Percentiles rank a stretch among this genome's conserved stretches.
Evolutionary conservation across 2,888 invertebrate species (phyloP).

Genomic region (Philhelius pedissequus): DNA sequence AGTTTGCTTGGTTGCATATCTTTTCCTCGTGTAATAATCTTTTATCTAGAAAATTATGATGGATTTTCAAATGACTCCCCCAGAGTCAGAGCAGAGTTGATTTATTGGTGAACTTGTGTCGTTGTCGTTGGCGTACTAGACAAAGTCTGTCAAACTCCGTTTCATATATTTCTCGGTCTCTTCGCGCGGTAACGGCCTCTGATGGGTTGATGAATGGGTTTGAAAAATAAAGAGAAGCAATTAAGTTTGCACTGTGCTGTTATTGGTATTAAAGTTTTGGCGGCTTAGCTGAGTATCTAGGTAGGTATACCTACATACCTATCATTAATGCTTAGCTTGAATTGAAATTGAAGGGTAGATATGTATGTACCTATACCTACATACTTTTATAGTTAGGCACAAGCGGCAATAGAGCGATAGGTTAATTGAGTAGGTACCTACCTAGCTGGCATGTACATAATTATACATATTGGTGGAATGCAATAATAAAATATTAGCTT

Average conservation of each 20-base stretch:
- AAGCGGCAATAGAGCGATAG: conserved; percentile 16
- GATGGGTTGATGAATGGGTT: conserved; percentile 17
- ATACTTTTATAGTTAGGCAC: too few species aligned
- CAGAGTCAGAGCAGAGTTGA: conserved; percentile 36
- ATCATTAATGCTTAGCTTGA: neutral
- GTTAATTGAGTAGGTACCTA: conserved; percentile 63
- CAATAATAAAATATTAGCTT: too few species aligned
- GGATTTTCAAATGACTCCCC: conserved; percentile 67
- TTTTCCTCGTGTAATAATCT: conserved; percentile 67
- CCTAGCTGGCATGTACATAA: too few species aligned
- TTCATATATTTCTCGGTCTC: neutral
- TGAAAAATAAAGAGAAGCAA: conserved; percentile 56
- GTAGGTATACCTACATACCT: too few species aligned
- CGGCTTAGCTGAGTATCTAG: conserved; percentile 28
- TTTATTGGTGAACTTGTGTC: conserved; percentile 27
- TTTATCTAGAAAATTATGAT: conserved; percentile 68
- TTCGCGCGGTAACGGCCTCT: neutral
- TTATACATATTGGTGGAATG: too few species aligned
- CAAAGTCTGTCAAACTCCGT: neutral
- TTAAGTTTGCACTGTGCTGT: conserved; percentile 39
- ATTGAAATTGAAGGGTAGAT: neutral
- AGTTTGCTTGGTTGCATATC: conserved; percentile 39
- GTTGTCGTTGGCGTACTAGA: neutral
- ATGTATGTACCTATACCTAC: too few species aligned
- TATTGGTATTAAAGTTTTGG: conserved; percentile 44